Conservation (phyloP, 2,888 invertebrate species). For the Ethmia dodecea region DNA sequence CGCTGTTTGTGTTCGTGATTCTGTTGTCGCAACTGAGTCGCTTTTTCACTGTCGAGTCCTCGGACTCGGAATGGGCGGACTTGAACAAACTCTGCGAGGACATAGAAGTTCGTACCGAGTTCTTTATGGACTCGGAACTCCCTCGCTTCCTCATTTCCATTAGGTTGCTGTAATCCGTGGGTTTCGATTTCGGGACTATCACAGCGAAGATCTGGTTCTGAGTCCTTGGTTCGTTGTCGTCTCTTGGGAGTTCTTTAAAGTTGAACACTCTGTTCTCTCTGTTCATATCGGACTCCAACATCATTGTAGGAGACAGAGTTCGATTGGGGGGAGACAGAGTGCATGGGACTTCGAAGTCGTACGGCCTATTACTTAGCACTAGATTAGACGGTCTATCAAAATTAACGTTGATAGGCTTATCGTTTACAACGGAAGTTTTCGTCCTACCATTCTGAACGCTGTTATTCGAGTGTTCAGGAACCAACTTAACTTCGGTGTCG, state of each 20-base stretch:
- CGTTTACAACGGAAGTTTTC: constrained; percentile 45
- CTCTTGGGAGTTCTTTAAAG: constrained; percentile 57
- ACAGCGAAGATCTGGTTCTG: constrained; percentile 67
- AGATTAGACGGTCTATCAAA: constrained; percentile 53
- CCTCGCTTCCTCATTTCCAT: constrained; percentile 39
- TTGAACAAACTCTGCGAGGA: constrained; percentile 59
- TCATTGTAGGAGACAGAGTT: constrained; percentile 65
- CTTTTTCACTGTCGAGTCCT: constrained; percentile 64
- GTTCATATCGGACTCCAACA: constrained; percentile 48
- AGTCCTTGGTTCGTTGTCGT: constrained; percentile 30
- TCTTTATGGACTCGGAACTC: constrained; percentile 55
- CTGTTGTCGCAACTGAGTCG: constrained; percentile 68
- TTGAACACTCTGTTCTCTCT: constrained; percentile 63
- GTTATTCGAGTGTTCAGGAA: constrained; percentile 36
- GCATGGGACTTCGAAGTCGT: constrained; percentile 57
- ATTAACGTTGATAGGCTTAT: constrained; percentile 46
- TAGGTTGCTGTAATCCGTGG: constrained; percentile 27
- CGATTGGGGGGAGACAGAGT: constrained; percentile 66
- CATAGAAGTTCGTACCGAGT: constrained; percentile 47
- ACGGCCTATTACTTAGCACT: constrained; percentile 40
- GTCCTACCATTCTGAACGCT: constrained; percentile 35
- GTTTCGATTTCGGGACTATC: constrained; percentile 63
- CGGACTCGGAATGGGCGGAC: constrained; percentile 56
- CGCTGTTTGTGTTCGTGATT: constrained; percentile 46
- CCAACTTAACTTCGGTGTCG: constrained; percentile 78